These are phyloP conservation scores for Entomyzon cyanotis DNA, from an alignment of 2,113 vertebrate genomes.

Conservation along the genomic window DNA sequence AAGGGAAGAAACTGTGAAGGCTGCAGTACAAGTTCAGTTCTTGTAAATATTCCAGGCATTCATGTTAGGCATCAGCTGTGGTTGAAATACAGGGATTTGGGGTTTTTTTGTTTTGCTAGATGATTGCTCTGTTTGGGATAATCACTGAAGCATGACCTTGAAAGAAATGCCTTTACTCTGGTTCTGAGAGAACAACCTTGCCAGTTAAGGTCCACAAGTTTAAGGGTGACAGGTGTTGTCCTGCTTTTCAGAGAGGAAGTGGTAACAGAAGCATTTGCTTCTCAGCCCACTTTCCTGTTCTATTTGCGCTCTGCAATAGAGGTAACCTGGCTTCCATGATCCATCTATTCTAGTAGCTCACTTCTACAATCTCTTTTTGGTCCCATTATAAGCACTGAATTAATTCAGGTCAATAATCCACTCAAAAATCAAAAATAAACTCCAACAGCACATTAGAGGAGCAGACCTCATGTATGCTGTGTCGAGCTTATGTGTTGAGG, in stretches of 20 bases:
- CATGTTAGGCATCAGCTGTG: background rate
- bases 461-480: background rate
- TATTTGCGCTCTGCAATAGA: background rate
- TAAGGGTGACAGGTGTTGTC: background rate
- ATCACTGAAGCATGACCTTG: background rate
- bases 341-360: background rate
- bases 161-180: background rate
- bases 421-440: background rate
- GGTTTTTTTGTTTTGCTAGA: background rate
- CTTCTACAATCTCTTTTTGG: background rate
- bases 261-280: background rate
- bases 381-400: background rate
- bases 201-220: background rate
- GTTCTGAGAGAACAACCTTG: background rate
- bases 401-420: background rate
- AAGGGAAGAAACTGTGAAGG: background rate
- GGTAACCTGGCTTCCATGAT: background rate
- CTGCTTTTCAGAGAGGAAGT: background rate
- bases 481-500: background rate
- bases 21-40: background rate
- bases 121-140: background rate
- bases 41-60: conserved; percentile 16
- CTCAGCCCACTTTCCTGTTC: background rate
- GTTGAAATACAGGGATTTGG: background rate
- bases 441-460: background rate